A percentile compares a stretch with the other conserved stretches of the same genome.
Evolutionary conservation across 2,797 vertebrate species (phyloP).

Genomic region (Furcifer pardalis): DNA sequence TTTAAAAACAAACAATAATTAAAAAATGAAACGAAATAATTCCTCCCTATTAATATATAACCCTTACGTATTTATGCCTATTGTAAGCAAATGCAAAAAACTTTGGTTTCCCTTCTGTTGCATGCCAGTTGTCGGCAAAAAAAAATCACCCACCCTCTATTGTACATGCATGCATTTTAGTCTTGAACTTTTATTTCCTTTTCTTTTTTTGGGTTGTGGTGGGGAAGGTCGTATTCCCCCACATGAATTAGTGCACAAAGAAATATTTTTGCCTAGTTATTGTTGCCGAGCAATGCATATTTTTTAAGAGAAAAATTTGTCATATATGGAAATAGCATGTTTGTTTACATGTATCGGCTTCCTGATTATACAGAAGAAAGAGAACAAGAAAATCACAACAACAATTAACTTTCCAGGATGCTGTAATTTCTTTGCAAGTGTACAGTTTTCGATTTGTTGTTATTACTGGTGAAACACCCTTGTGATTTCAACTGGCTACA

Average conservation of each 20-base stretch:
- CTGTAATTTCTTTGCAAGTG: constrained; percentile 84
- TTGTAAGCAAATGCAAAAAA: constrained; percentile 75
- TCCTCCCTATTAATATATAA: constrained; percentile 84
- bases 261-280: constrained; percentile 86
- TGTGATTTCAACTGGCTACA: constrained; percentile 80
- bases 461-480: constrained; percentile 81
- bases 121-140: constrained; percentile 75
- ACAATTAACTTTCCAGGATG: constrained; percentile 78
- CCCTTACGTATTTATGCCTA: constrained; percentile 81
- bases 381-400: constrained; percentile 40
- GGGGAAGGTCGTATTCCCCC: constrained; percentile 45
- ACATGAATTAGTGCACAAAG: constrained; percentile 84
- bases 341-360: constrained; percentile 85
- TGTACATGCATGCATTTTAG: constrained; percentile 80
- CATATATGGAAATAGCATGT: constrained; percentile 83
- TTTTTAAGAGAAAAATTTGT: constrained; percentile 75
- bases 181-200: constrained; percentile 47
- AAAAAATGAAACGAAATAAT: constrained; percentile 69
- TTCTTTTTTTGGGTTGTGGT: neutral
- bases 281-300: constrained; percentile 86
- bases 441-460: constrained; percentile 85
- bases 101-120: constrained; percentile 74
- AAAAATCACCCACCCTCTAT: constrained; percentile 55
- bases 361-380: constrained; percentile 67
- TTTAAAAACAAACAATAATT: constrained; percentile 61